A percentile compares a stretch with the other conserved stretches of the same genome.
phyloP scores from a whole-genome alignment of 2,888 invertebrate genomes.

The Teleogryllus oceanicus region DNA sequence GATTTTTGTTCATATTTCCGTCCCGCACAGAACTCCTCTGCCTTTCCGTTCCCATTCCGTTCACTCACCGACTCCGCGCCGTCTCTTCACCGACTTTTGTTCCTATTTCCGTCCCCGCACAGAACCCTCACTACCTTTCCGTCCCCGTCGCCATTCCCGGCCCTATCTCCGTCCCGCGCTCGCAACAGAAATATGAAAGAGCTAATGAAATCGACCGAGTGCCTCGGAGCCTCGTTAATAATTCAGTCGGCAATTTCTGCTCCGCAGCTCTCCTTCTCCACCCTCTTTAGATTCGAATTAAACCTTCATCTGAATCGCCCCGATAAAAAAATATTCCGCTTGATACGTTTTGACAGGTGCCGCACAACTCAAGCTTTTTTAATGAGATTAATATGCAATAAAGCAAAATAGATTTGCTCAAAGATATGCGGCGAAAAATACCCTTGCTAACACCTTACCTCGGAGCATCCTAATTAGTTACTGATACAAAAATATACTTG shows the following conservation, averaged over 20 bases:
- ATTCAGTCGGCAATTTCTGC: constrained; percentile 22
- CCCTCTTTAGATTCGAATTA: constrained; percentile 26
- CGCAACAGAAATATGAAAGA: constrained; percentile 11
- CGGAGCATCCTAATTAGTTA: constrained; percentile 6
- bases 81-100: too few relatives aligned
- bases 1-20: too few relatives aligned
- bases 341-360: constrained; percentile 25
- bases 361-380: constrained; percentile 22
- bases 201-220: constrained; percentile 11
- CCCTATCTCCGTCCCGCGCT: not conserved
- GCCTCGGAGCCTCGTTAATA: not conserved
- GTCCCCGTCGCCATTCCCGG: too few relatives aligned
- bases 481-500: constrained; percentile 18
- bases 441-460: not conserved
- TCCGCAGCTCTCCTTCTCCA: constrained; percentile 19
- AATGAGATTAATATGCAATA: constrained; percentile 24
- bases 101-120: too few relatives aligned
- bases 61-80: too few relatives aligned
- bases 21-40: too few relatives aligned
- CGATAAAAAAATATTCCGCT: constrained; percentile 22
- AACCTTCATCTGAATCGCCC: constrained; percentile 24
- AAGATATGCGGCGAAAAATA: constrained; percentile 21
- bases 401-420: constrained; percentile 24
- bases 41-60: too few relatives aligned
- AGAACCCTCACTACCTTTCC: too few relatives aligned